Percentiles rank a stretch among this genome's conserved stretches.
phyloP scores from a whole-genome alignment of 2,797 vertebrate species.

The Glyptemys insculpta region DNA sequence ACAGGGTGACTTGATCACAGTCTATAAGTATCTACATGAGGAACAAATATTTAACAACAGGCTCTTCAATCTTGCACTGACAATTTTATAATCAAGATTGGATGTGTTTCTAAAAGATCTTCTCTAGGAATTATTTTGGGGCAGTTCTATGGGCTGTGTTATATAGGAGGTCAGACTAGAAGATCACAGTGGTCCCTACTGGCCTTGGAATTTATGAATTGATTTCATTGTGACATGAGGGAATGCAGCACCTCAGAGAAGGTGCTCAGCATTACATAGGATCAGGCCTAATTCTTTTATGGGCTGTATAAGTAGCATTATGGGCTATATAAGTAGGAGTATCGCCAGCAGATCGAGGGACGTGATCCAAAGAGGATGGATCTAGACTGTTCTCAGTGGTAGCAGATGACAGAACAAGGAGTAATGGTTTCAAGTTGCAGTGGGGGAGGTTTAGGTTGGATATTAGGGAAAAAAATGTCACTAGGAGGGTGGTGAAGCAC shows the following conservation, averaged over 20 bases:
- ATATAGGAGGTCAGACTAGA: background rate
- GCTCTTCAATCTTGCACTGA: background rate
- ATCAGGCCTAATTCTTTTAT: background rate
- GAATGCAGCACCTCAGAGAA: background rate
- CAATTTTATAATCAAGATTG: background rate
- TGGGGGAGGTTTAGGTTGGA: too few relatives aligned
- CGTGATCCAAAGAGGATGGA: too few relatives aligned
- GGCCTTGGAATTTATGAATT: background rate
- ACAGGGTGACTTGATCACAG: background rate
- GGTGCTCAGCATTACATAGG: background rate
- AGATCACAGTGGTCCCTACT: background rate
- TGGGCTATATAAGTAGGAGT: too few relatives aligned
- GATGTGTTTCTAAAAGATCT: background rate
- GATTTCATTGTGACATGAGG: background rate
- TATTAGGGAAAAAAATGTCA: too few relatives aligned
- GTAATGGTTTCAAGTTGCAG: too few relatives aligned
- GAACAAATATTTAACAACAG: background rate
- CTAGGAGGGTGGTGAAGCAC: too few relatives aligned
- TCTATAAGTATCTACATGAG: background rate
- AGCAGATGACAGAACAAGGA: too few relatives aligned
- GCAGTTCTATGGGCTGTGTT: background rate
- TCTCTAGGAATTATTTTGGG: background rate
- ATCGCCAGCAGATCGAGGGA: too few relatives aligned
- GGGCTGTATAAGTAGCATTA: too few relatives aligned
- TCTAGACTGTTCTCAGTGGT: too few relatives aligned